Percentiles rank a stretch among this genome's conserved stretches.
These are phyloP conservation scores for Semicossyphus pulcher DNA, from an alignment of 2,113 vertebrate genomes.

Conservation along the genomic window DNA sequence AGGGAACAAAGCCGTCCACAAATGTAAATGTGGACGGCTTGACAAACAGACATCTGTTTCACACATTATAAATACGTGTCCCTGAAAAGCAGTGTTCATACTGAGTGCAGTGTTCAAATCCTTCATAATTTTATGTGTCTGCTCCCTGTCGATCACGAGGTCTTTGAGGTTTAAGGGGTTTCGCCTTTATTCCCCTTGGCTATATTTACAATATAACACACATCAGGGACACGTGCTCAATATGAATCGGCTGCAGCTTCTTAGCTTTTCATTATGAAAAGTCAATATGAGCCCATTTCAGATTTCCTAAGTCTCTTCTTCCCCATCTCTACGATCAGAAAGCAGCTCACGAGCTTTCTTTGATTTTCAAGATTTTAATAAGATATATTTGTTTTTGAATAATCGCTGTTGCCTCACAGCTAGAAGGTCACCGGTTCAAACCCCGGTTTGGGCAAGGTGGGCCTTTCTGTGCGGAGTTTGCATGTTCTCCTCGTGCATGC, in stretches of 20 bases:
- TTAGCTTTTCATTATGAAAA: conserved; percentile 45
- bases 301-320: conserved; percentile 5
- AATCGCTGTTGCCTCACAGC: too few relatives aligned
- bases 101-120: neutral
- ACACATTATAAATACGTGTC: neutral
- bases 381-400: conserved; percentile 11
- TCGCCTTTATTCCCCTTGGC: neutral
- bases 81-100: neutral
- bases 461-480: too few relatives aligned
- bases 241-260: conserved; percentile 26
- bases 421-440: too few relatives aligned
- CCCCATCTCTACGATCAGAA: conserved; percentile 14
- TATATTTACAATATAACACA: conserved; percentile 11
- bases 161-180: neutral
- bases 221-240: neutral
- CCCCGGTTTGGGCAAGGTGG: too few relatives aligned
- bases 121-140: too few relatives aligned
- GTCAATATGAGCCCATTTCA: conserved; percentile 29
- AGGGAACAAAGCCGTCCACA: neutral
- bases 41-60: neutral
- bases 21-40: neutral
- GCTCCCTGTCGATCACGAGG: neutral
- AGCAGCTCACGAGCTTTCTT: conserved; percentile 3
- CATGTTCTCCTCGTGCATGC: too few relatives aligned
- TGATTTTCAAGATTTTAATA: conserved; percentile 22